Percentiles rank a stretch among this genome's conserved stretches.
These are phyloP conservation scores for Reticulitermes lucifugus DNA, from an alignment of 2,888 invertebrate species.

Conservation along the genomic window DNA sequence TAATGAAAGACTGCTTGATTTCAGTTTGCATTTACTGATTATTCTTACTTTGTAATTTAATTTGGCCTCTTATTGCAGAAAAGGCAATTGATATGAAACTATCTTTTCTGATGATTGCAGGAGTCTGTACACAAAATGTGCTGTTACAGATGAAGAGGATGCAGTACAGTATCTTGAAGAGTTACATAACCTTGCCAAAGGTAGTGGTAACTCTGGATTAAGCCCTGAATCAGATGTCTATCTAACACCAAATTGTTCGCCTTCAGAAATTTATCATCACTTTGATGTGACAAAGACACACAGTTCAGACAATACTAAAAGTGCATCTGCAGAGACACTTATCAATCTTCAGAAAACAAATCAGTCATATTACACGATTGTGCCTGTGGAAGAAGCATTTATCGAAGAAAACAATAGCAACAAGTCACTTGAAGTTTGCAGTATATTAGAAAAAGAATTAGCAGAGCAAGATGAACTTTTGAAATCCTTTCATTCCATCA, in stretches of 20 bases:
- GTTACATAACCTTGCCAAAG: conserved; percentile 58
- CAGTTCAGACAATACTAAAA: background rate
- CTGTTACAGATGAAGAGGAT: conserved; percentile 66
- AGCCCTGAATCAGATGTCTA: conserved; percentile 64
- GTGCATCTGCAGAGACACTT: conserved; percentile 24
- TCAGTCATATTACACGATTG: conserved; percentile 56
- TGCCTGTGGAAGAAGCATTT: conserved; percentile 57
- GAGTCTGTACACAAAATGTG: conserved; percentile 67
- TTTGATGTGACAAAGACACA: conserved; percentile 1
- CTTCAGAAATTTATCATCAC: conserved; percentile 57
- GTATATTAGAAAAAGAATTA: conserved; percentile 66
- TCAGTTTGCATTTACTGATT: no score
- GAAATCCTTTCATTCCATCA: conserved; percentile 66
- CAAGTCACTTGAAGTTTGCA: conserved; percentile 62
- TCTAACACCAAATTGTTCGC: conserved; percentile 66
- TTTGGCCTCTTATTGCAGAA: no score
- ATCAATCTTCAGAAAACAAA: conserved; percentile 50
- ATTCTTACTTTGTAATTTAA: no score
- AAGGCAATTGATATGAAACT: no score
- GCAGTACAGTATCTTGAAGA: conserved; percentile 65
- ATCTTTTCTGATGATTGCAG: conserved; percentile 58
- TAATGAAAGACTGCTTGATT: no score
- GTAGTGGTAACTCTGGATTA: conserved; percentile 59
- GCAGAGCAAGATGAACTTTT: conserved; percentile 68
- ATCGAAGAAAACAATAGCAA: conserved; percentile 60